Percentiles rank a stretch among this genome's conserved stretches.
These are phyloP conservation scores for Pavo muticus DNA, from an alignment of 2,113 vertebrate species.

Conservation along the genomic window DNA sequence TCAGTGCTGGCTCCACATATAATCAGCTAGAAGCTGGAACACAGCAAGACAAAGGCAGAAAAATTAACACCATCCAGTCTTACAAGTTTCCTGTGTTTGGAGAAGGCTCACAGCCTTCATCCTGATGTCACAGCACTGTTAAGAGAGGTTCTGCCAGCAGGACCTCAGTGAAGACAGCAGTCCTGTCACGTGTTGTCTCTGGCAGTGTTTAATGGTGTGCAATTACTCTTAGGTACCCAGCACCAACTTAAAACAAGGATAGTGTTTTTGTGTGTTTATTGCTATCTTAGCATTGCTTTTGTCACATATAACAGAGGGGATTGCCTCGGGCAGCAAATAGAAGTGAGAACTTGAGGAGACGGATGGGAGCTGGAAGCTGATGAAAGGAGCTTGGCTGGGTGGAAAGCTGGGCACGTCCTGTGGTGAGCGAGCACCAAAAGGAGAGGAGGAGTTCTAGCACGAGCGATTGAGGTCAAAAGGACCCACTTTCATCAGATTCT, in stretches of 20 bases:
- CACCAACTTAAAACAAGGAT: neutral
- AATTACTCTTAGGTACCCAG: neutral
- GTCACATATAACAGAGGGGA: neutral
- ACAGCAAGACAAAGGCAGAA: neutral
- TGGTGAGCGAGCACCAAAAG: neutral
- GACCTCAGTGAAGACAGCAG: neutral
- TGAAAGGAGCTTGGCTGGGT: neutral
- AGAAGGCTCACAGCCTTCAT: neutral
- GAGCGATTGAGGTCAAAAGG: neutral
- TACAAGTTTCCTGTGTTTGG: neutral
- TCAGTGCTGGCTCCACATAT: neutral
- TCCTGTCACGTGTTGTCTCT: neutral
- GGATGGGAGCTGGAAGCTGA: neutral
- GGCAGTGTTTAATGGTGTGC: neutral
- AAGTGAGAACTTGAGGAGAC: neutral
- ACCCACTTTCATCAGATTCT: neutral
- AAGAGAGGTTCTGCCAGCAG: neutral
- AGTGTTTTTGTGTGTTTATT: neutral
- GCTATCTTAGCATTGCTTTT: neutral
- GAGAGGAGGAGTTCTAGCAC: neutral
- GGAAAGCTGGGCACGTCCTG: neutral
- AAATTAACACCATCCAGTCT: accelerated
- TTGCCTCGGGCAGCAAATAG: neutral
- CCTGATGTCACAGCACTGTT: neutral
- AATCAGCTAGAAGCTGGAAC: neutral